Conservation (phyloP, 2,797 vertebrate genomes). For the Megaceryle alcyon region DNA sequence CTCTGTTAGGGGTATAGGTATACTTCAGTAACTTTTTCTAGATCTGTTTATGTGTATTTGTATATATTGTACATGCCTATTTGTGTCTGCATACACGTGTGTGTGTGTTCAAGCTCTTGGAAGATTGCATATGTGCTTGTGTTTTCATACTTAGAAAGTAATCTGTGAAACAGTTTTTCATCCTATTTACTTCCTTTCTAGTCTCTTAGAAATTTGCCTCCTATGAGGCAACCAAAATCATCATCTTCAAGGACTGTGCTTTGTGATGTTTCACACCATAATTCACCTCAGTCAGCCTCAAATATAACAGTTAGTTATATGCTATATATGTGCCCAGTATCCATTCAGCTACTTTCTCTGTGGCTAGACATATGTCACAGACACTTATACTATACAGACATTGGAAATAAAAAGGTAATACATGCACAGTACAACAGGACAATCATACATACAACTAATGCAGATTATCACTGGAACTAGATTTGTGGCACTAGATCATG, state of each 20-base stretch:
- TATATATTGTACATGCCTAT: not conserved
- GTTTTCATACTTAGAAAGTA: not conserved
- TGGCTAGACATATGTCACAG: not conserved
- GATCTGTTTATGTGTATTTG: not conserved
- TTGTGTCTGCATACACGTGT: not conserved
- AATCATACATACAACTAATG: not conserved
- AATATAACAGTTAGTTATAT: not conserved
- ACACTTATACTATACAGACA: not conserved
- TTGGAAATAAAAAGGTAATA: not conserved
- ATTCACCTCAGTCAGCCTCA: not conserved
- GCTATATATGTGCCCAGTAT: not conserved
- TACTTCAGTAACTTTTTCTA: not conserved
- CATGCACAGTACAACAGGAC: not conserved
- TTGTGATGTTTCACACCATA: not conserved
- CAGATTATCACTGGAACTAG: not conserved
- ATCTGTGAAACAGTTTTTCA: not conserved
- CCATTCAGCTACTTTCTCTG: not conserved
- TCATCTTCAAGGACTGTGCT: not conserved
- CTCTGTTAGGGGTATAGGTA: not conserved
- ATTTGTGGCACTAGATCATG: not conserved
- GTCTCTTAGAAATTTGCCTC: not conserved
- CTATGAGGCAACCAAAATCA: not conserved
- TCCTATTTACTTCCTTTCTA: not conserved
- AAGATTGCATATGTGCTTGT: not conserved
- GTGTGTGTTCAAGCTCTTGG: not conserved